Evolutionary conservation across 2,797 vertebrate species (phyloP).

Genomic region (Dipus sagitta): DNA sequence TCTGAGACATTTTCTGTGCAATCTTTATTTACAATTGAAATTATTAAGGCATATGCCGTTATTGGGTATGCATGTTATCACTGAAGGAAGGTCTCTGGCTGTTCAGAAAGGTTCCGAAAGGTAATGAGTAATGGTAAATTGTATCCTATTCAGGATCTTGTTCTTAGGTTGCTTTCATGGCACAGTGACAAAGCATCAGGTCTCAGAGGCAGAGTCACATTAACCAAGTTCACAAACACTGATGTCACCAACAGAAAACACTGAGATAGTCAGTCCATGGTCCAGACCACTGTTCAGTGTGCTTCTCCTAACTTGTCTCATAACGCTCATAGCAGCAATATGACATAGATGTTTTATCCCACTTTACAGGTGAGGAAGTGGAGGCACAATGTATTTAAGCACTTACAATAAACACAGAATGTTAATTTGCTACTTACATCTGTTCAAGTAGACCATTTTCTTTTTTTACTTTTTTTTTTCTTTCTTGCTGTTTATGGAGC

Average conservation of each 20-base stretch:
- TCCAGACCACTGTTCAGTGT: not conserved
- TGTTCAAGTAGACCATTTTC: not conserved
- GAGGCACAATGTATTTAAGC: not conserved
- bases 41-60: not conserved
- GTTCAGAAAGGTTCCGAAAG: not conserved
- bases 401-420: not conserved
- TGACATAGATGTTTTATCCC: not conserved
- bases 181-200: not conserved
- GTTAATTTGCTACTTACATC: not conserved
- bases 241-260: not conserved
- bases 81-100: not conserved
- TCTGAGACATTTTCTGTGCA: not conserved
- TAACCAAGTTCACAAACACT: not conserved
- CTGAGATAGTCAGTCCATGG: too few species aligned
- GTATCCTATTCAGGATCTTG: not conserved
- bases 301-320: not conserved
- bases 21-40: not conserved
- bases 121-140: not conserved
- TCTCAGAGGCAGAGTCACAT: not conserved
- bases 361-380: not conserved
- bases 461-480: not conserved
- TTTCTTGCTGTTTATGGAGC: not conserved
- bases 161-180: not conserved
- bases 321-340: not conserved
- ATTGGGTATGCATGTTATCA: not conserved